phyloP scores from a whole-genome alignment of 2,113 vertebrate species.

The Corydoras maculifer region DNA sequence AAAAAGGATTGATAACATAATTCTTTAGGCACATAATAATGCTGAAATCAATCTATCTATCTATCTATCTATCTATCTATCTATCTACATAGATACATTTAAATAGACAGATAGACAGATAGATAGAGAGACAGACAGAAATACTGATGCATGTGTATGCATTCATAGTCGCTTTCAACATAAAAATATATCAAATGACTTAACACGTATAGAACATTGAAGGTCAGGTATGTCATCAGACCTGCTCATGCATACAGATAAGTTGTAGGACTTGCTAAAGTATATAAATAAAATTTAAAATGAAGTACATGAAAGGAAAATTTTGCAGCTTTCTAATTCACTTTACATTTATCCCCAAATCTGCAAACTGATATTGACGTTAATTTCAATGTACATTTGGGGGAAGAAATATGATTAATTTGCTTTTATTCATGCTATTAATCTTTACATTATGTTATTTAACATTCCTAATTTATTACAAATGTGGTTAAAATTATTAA shows the following conservation, averaged over 20 bases:
- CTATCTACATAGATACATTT: too few species aligned
- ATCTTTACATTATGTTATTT: too few species aligned
- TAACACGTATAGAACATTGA: slow-evolving; percentile 3
- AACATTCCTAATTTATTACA: too few species aligned
- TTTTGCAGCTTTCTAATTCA: not conserved
- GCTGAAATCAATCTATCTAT: too few species aligned
- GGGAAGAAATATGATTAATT: too few species aligned
- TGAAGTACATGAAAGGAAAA: not conserved
- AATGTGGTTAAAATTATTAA: too few species aligned
- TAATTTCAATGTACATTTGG: not conserved
- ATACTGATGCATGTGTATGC: not conserved
- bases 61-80: too few species aligned
- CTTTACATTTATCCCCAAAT: not conserved
- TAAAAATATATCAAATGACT: not conserved
- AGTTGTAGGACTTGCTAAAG: not conserved
- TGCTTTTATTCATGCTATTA: too few species aligned
- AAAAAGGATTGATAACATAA: too few species aligned
- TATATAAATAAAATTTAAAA: slow-evolving; percentile 17
- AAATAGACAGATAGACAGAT: too few species aligned
- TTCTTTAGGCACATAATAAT: too few species aligned
- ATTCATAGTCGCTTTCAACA: not conserved
- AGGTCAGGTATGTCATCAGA: slow-evolving; percentile 17
- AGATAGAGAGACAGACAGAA: too few species aligned
- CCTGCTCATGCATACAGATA: slow-evolving; percentile 21
- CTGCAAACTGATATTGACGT: not conserved